These are phyloP conservation scores for Danio rerio DNA, from an alignment of 2,113 vertebrate species.

Conservation along the genomic window DNA sequence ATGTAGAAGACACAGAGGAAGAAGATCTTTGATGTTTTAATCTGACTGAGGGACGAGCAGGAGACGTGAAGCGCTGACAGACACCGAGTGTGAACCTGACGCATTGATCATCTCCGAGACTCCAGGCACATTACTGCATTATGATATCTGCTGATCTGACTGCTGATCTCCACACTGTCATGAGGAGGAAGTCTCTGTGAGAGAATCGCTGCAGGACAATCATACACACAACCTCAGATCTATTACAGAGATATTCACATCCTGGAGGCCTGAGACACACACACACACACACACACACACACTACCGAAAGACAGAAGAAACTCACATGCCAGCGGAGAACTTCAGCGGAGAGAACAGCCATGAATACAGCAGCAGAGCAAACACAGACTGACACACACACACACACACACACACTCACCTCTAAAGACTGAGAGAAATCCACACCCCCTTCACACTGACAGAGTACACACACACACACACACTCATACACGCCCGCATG, in stretches of 20 bases:
- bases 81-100: not conserved
- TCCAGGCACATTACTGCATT: not conserved
- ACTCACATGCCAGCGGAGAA: conserved; percentile 81
- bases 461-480: not conserved
- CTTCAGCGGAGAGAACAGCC: conserved; percentile 81
- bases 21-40: no score
- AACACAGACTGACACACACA: conserved; percentile 56
- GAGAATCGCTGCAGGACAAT: conserved; percentile 60
- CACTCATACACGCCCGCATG: not conserved
- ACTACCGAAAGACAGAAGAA: not conserved
- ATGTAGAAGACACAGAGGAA: no score
- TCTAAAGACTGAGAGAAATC: conserved; percentile 33
- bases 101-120: conserved; percentile 6
- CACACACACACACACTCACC: conserved; percentile 36
- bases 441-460: conserved; percentile 50
- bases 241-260: conserved; percentile 16
- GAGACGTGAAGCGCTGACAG: not conserved
- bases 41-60: no score
- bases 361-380: conserved; percentile 69
- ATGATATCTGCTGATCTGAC: conserved; percentile 46
- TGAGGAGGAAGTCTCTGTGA: conserved; percentile 69
- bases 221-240: conserved; percentile 46
- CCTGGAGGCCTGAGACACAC: conserved; percentile 11
- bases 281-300: not conserved
- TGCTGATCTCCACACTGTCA: conserved; percentile 57